phyloP scores from a whole-genome alignment of 2,113 vertebrate genomes.

The Coreoperca whiteheadi region DNA sequence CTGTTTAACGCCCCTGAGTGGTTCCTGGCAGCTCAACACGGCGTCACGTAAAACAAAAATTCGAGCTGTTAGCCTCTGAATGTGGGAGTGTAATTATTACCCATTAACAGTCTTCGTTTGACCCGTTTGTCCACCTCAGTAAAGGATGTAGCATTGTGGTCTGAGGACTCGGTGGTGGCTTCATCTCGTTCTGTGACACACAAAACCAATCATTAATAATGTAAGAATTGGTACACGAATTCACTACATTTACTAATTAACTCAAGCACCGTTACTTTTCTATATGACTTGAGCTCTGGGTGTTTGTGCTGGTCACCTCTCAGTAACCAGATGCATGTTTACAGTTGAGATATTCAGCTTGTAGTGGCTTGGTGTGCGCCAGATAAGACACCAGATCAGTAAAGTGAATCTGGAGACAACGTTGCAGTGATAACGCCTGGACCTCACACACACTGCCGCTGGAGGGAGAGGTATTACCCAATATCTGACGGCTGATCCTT shows the following conservation, averaged over 20 bases:
- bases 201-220: conserved; percentile 38
- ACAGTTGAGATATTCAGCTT: conserved; percentile 51
- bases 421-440: conserved; percentile 61
- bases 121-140: conserved; percentile 95
- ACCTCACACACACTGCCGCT: conserved; percentile 76
- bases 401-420: conserved; percentile 60
- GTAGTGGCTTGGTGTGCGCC: conserved; percentile 46
- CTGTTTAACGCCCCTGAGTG: conserved; percentile 35
- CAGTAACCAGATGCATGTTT: conserved; percentile 56
- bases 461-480: conserved; percentile 54
- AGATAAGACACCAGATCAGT: conserved; percentile 67
- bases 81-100: conserved; percentile 80
- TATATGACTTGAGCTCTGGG: neutral
- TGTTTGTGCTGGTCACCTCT: conserved; percentile 34
- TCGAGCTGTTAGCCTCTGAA: neutral
- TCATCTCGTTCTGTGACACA: conserved; percentile 89
- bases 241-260: neutral
- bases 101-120: conserved; percentile 96
- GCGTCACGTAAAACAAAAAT: conserved; percentile 20
- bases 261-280: neutral
- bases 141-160: conserved; percentile 89
- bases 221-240: neutral
- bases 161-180: conserved; percentile 81
- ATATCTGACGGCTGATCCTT: conserved; percentile 75
- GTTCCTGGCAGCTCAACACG: conserved; percentile 54